Evolutionary conservation across 2,888 invertebrate genomes (phyloP).

Genomic region (Acleris cristana): DNA sequence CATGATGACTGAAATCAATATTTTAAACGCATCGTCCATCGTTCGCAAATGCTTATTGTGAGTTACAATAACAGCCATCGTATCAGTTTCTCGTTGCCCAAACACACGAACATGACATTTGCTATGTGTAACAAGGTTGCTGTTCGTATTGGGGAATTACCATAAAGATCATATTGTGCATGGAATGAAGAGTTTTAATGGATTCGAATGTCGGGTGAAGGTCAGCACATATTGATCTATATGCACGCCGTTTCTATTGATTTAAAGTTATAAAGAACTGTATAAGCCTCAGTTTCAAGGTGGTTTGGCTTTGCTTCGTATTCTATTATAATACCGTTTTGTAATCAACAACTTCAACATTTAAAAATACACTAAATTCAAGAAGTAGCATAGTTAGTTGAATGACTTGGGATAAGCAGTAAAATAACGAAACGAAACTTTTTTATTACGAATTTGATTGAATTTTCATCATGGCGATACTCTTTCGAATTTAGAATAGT

Average conservation of each 20-base stretch:
- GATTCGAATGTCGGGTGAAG: constrained; percentile 68
- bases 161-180: constrained; percentile 55
- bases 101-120: constrained; percentile 77
- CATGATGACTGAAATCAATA: constrained; percentile 1
- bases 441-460: too few relatives aligned
- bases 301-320: neutral
- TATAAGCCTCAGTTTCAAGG: neutral
- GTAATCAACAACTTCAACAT: too few relatives aligned
- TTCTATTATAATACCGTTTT: neutral
- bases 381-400: too few relatives aligned
- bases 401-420: too few relatives aligned
- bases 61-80: constrained; percentile 25
- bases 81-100: constrained; percentile 65
- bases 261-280: constrained; percentile 11
- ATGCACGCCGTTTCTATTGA: constrained; percentile 35
- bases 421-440: too few relatives aligned
- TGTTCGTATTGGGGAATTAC: constrained; percentile 69
- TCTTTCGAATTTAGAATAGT: constrained; percentile 41
- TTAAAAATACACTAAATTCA: too few relatives aligned
- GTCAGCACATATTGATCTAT: constrained; percentile 45
- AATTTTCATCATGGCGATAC: constrained; percentile 33
- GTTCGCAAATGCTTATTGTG: constrained; percentile 12
- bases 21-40: neutral
- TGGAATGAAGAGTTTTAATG: constrained; percentile 60
- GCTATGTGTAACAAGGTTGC: constrained; percentile 79